Base-by-base conservation (phyloP, 2,797 vertebrate genomes). In the Champsocephalus gunnari region DNA sequence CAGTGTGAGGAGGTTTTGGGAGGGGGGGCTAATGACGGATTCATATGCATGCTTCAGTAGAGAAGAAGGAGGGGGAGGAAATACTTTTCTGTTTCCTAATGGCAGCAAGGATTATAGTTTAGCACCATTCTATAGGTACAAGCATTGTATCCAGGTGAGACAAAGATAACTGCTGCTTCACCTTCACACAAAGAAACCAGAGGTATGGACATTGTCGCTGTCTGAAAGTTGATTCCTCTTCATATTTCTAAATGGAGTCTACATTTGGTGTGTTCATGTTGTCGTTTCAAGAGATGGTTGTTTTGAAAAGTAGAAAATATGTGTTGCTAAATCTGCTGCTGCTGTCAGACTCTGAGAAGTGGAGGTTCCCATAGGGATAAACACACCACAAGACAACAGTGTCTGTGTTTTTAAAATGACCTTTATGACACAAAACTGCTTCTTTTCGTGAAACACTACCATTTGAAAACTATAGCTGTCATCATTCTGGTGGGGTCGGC, bases 31-130 rank as follows among this genome's bases (percentile, higher is more conserved):
- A 82, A 80, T 85, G 80, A 82, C 71, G 51, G 71, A 76, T 76
- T 83, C 67, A 78, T 65, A 86, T 80, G 63, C 68, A 84, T 53
- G 75, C 62, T 59, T 82, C 71, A 80, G 62, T 48, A 58, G 60
- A 16, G 11, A 58, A 17, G 14, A 53, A 60, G 41, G 28, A 43
- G 28, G n/a, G 73, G 62, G 45, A 64, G 28, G 66, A 57, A 32
- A 43, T 44, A 3, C 54, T 66, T 65, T 61, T 11, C 0, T 66
- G 66, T 71, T 75, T 79, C 58, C 51, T 70, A 73, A 79, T 44
- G 45, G 69, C 63, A 72, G 47, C 19, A 21, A 12, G 59, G 73
- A 70, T 80, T 54, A 82, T 71, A 75, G 58, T 51, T 38, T 54
- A 50, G 49, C 59, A 53, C 24, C 12, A 10, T 16, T 47, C 68